Base-by-base conservation (phyloP, 2,888 invertebrate genomes). In the Petrophora chlorosata region DNA sequence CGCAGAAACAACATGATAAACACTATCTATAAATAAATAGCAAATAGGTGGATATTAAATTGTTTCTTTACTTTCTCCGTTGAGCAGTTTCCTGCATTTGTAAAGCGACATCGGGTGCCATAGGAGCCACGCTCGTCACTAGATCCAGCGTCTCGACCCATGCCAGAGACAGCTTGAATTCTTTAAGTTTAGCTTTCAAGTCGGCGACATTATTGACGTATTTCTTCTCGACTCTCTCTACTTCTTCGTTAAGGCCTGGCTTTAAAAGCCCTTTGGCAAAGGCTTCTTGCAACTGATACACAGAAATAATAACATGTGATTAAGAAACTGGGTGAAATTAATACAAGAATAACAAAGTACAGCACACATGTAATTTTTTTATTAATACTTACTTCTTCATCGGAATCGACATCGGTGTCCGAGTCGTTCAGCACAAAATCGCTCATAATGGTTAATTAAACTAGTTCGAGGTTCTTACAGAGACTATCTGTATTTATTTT, bases 91-190 rank as follows among this genome's bases (percentile, higher is more conserved):
- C 94, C 63, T 95, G 93, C 70, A 96, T 86, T 73, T 96, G 94
- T 23, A 95, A 76, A 0, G 94, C 95, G 23, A 97, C 85, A 78
- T 97, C 97, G 0, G 97, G 97, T 0, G 97, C 97, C 70, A 97
- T 73, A 0, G 96, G 95, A 0, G 97, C 97, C 13, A 94, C 92
- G 12, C 92, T 89, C 58, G 94, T 96, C 0, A 94, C 88, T 65
- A 96, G 90, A 69, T 98, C 98, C 45, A 99, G 80, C 7, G 94
- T 92, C 82, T 99, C 98, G 1, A 96, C 72, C 98, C 98, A 99
- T 60, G 95, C 94, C 40, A 97, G 79, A 41, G 94, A 92, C 28
- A 94, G 76, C 65, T 93, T 92, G 5, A 98, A 91, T 67, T 95
- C 94, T 43, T 92, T 90, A 10, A 95, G 72, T 79, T 96, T 96